A percentile compares a stretch with the other conserved stretches of the same genome.
Evolutionary conservation across 2,113 vertebrate genomes (phyloP).

Genomic region (Myotis lucifugus): DNA sequence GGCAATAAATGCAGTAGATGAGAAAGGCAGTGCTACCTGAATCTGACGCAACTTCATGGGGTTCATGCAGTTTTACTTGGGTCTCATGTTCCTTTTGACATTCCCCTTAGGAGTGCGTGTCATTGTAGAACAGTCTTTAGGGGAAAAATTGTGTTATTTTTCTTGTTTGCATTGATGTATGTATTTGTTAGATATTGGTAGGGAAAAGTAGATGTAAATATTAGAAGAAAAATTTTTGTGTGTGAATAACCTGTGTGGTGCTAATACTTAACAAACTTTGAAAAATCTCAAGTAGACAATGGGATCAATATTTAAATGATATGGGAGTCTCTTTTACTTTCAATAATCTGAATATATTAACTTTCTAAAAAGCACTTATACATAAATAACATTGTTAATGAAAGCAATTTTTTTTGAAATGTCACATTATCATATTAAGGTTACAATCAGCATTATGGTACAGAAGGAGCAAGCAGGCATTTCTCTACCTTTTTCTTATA

Average conservation of each 20-base stretch:
- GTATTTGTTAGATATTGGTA: not conserved
- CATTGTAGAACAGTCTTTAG: not conserved
- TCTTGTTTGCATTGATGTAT: not conserved
- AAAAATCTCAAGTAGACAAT: not conserved
- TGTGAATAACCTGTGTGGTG: not conserved
- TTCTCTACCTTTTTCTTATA: not conserved
- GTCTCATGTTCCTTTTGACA: not conserved
- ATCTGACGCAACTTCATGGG: not conserved
- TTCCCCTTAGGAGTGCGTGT: not conserved
- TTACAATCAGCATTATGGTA: not conserved
- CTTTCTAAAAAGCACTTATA: constrained; percentile 39
- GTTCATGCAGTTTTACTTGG: not conserved
- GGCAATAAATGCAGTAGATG: not conserved
- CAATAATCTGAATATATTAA: not conserved
- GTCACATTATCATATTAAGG: constrained; percentile 49
- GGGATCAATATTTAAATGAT: constrained; percentile 8
- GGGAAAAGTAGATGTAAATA: not conserved
- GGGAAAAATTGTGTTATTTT: not conserved
- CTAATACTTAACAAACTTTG: not conserved
- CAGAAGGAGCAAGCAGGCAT: not conserved
- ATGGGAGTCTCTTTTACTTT: not conserved
- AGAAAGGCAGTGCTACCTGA: not conserved
- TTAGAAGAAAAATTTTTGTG: not conserved
- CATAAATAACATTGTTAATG: not conserved
- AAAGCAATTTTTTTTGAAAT: constrained; percentile 57